Evolutionary conservation across 2,797 vertebrate species (phyloP), one percentile per base, ranked within the genome.

Genomic region (Siniperca undulata): DNA sequence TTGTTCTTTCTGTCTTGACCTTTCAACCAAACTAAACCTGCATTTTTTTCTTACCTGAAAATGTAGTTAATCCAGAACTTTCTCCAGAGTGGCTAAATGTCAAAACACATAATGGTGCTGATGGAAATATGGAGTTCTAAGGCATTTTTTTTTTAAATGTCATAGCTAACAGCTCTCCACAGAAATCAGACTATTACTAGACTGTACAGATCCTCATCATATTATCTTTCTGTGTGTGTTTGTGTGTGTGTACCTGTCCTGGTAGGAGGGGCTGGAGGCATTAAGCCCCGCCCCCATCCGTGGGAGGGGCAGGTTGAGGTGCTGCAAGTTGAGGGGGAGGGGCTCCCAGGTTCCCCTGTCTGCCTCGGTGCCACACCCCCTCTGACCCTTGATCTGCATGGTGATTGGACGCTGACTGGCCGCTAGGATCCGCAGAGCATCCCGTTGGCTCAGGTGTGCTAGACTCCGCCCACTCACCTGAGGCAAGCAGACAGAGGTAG

Each of bases 321-420:
- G 93, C 83, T 95, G 93, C 81, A 95, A 77, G 65, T 92, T 92
- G 27, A 94, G 92, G 7, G 94, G 93, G 30, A 95, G 91, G 27
- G 91, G 91, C 79, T 96, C 96, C 95, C 95, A 96, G 7, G 86
- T 80, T 44, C 62, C 86, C 36, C 93, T 82, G 44, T 95, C 95
- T 0, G 83, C 91, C 74, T 95, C 94, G 0, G 88, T 87, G 70
- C 89, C 86, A 78, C 93, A 85, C 62, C 93, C 91, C 78, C 93
- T 93, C 70, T 94, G 93, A 22, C 93, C 91, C 75, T 96, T 95
- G 22, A 96, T 94, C 92, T 96, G 96, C 90, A 96, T 89, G 53
- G 95, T 96, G 93, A 96, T 94, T 87, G 96, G 96, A 84, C 91
- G 95, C 80, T 96, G 95, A 64, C 92, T 95, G 46, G 93, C 93